phyloP scores from a whole-genome alignment of 2,888 invertebrate species.

The Noctua janthe region DNA sequence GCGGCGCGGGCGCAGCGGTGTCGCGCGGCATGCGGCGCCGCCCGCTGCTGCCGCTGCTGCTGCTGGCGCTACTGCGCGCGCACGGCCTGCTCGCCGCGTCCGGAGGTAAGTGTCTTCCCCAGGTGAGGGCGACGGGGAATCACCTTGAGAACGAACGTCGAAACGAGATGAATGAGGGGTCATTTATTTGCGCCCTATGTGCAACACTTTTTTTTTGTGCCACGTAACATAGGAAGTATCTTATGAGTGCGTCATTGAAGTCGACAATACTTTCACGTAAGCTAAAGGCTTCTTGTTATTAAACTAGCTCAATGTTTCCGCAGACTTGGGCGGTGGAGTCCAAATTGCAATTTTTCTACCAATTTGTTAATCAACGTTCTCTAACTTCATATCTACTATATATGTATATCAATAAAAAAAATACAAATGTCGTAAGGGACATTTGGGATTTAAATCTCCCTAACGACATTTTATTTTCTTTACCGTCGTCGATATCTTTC shows the following conservation, averaged over 20 bases:
- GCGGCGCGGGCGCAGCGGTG: constrained; percentile 86
- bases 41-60: constrained; percentile 89
- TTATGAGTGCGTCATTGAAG: not conserved
- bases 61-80: constrained; percentile 88
- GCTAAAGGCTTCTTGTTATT: not conserved
- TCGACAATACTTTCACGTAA: not conserved
- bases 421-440: not conserved
- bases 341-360: not conserved
- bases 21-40: constrained; percentile 89
- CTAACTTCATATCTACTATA: not conserved
- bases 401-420: not conserved
- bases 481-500: not conserved
- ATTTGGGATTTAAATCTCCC: not conserved
- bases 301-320: not conserved
- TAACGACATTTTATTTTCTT: not conserved
- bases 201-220: not conserved
- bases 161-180: not conserved
- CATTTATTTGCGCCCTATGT: not conserved
- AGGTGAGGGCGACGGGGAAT: not conserved
- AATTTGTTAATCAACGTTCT: not conserved
- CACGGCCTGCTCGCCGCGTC: constrained; percentile 89
- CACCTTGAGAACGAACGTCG: not conserved
- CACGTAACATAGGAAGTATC: not conserved
- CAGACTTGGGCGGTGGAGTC: not conserved
- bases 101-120: constrained; percentile 78